These are phyloP conservation scores for Microplitis mediator DNA, from an alignment of 1,140 invertebrate genomes.

Conservation along the genomic window DNA sequence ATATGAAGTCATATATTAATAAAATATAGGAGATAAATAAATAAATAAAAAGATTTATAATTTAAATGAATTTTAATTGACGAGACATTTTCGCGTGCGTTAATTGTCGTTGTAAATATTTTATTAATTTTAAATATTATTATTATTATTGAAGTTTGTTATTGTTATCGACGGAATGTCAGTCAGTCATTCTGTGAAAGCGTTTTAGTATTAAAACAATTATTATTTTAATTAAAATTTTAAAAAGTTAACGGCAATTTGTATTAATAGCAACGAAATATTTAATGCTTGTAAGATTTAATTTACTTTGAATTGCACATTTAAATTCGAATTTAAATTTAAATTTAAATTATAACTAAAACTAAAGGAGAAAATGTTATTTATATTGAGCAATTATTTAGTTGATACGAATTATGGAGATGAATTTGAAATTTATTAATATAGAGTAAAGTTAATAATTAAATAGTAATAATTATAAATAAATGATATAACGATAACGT, in stretches of 20 bases:
- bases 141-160: conserved; percentile 22
- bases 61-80: not conserved
- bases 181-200: not conserved
- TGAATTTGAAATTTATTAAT: not conserved
- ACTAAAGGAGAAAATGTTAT: too few species aligned
- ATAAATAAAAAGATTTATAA: not conserved
- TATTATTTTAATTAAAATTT: not conserved
- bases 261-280: too few species aligned
- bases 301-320: too few species aligned
- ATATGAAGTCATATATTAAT: conserved; percentile 96
- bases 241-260: not conserved
- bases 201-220: not conserved
- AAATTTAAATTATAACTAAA: too few species aligned
- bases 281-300: too few species aligned
- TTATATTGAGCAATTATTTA: too few species aligned
- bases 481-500: conserved; percentile 10
- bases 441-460: too few species aligned
- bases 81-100: not conserved
- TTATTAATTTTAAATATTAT: conserved; percentile 39
- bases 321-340: too few species aligned
- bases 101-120: conserved; percentile 11
- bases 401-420: not conserved
- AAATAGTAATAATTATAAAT: not conserved
- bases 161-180: conserved; percentile 15
- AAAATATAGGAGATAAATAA: not conserved